Conservation (phyloP, 2,113 vertebrate species). For the Channa argus region DNA sequence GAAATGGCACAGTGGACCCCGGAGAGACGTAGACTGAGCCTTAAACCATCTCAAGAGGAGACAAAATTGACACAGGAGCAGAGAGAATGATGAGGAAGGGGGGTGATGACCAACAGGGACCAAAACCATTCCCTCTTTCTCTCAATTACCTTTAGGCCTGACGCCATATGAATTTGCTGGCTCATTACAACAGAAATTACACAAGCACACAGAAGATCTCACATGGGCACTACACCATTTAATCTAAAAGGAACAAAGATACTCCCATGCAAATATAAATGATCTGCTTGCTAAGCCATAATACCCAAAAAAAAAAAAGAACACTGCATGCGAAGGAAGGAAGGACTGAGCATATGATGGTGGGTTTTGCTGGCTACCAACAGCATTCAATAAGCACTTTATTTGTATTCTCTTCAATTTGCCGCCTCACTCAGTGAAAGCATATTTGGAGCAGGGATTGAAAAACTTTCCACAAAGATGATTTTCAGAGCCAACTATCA, state of each 20-base stretch:
- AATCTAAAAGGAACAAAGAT: slow-evolving; percentile 3
- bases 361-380: not conserved
- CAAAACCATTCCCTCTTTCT: slow-evolving; percentile 25
- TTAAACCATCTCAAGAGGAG: slow-evolving; percentile 31
- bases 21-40: slow-evolving; percentile 21
- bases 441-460: not conserved
- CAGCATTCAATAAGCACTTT: slow-evolving; percentile 8
- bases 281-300: not conserved
- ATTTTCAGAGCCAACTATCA: slow-evolving; percentile 17
- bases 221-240: slow-evolving; percentile 9
- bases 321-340: not conserved
- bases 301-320: not conserved
- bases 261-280: slow-evolving; percentile 7
- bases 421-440: not conserved
- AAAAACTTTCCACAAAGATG: not conserved
- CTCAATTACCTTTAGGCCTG: slow-evolving; percentile 38
- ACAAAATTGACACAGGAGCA: slow-evolving; percentile 28
- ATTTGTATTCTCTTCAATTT: slow-evolving; percentile 44
- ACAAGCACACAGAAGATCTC: slow-evolving; percentile 24
- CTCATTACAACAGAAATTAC: slow-evolving; percentile 51
- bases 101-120: slow-evolving; percentile 39
- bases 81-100: slow-evolving; percentile 9
- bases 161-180: slow-evolving; percentile 39
- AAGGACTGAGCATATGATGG: not conserved
- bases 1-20: slow-evolving; percentile 29